Base-by-base conservation (phyloP, 2,888 invertebrate species). In the Sympetrum striolatum region DNA sequence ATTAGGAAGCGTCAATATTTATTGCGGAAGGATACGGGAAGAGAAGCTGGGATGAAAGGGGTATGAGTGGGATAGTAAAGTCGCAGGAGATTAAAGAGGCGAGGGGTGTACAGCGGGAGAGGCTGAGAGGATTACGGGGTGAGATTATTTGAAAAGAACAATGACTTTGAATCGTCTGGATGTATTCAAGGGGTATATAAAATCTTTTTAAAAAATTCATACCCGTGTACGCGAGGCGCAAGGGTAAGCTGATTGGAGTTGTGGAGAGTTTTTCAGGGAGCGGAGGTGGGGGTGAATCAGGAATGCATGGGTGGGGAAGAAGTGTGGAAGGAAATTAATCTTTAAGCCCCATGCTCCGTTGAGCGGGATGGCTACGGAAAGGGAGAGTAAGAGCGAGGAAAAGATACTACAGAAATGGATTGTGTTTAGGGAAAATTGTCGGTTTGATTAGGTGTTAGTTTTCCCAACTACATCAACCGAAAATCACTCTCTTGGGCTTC, bases 1-100 rank as follows among this genome's bases (percentile, higher is more conserved):
- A 86, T 86, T 86, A 86, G 86, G 86, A 60, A 39, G 86, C 86
- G 86, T 86, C 86, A 86, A 86, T 86, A 86, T 86, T 86, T 86
- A 86, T 86, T 86, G 86, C 86, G 86, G 86, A 86, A 82, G 86
- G 86, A 86, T 86, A 60, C 64, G 22, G 39, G 86, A 37, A n/a
- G 80, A 18, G 37, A 15, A 80, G 15, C 4, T 4, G 80, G 37
- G 15, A 80, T 80, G 80, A 80, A 2, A 25, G 64, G 73, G 31
- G 73, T 31, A 73, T 31, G 31, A 73, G 53, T 53, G 53, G 4
- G 53, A 53, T 18, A 53, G 53, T 53, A 53, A 53, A 53, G 53
- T 53, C 53, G 18, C 0, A 53, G 53, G 53, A 53, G 53, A 53
- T 53, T 53, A 53, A 53, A 53, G 53, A 44, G 44, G 44, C 44